Percentiles rank a stretch among this genome's conserved stretches.
These are phyloP conservation scores for Lagenorhynchus albirostris DNA, from an alignment of 2,113 vertebrate species.

Conservation along the genomic window DNA sequence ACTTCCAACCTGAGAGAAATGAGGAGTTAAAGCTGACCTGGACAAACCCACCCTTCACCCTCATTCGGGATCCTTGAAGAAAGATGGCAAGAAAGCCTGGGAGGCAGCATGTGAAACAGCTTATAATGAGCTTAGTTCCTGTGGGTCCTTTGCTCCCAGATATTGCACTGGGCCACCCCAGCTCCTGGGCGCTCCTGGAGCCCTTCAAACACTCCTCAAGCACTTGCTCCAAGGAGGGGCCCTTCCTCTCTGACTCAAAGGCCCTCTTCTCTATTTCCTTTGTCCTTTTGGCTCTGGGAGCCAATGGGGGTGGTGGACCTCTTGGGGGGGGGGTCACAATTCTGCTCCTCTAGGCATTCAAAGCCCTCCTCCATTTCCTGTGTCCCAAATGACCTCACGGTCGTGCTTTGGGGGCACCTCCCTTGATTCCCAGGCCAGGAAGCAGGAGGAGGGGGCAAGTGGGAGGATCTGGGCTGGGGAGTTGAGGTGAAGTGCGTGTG, in stretches of 20 bases:
- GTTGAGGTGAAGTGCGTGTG: neutral
- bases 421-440: conserved; percentile 67
- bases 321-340: neutral
- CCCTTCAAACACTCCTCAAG: neutral
- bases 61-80: neutral
- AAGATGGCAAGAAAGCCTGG: neutral
- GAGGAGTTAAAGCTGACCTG: neutral
- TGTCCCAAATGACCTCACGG: conserved; percentile 66
- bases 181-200: neutral
- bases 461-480: neutral
- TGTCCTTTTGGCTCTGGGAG: neutral
- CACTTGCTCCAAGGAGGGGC: neutral
- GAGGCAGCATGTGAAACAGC: neutral
- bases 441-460: conserved; percentile 13
- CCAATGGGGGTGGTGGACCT: neutral
- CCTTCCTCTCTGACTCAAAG: neutral
- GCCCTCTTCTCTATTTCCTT: neutral
- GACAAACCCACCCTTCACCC: neutral
- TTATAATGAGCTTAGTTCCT: neutral
- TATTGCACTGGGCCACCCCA: neutral
- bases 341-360: neutral
- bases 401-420: conserved; percentile 48
- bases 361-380: conserved; percentile 65
- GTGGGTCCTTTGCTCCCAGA: neutral
- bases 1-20: neutral